Evolutionary conservation across 1,140 invertebrate species (phyloP).

Genomic region (Aethina tumida): DNA sequence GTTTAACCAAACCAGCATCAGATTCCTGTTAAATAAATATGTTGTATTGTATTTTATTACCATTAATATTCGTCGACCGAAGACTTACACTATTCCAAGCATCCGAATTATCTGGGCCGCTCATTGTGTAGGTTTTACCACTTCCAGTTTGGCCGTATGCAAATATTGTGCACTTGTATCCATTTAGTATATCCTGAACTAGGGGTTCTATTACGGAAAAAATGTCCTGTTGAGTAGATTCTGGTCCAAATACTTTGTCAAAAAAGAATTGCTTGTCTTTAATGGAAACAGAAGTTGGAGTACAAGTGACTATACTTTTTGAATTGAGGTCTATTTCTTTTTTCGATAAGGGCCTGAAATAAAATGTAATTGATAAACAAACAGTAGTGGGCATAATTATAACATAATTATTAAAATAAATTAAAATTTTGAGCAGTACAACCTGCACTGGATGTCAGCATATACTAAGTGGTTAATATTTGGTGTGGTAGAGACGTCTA

Average conservation of each 20-base stretch:
- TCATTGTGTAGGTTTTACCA: slow-evolving; percentile 99
- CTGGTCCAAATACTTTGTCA: slow-evolving; percentile 72
- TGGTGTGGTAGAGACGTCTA: too few relatives aligned
- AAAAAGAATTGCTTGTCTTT: slow-evolving; percentile 79
- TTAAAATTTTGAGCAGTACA: too few relatives aligned
- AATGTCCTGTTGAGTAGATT: slow-evolving; percentile 70
- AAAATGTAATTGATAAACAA: too few relatives aligned
- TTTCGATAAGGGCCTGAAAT: slow-evolving; percentile 64
- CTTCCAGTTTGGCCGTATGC: slow-evolving; percentile 97
- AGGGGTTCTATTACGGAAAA: slow-evolving; percentile 85
- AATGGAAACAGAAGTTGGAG: slow-evolving; percentile 59
- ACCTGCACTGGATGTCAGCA: too few relatives aligned
- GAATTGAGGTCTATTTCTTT: slow-evolving; percentile 54
- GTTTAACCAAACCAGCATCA: slow-evolving; percentile 71
- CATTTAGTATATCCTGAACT: slow-evolving; percentile 82
- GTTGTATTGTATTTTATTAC: slow-evolving; percentile 3
- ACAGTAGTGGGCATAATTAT: too few relatives aligned
- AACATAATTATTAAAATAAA: too few relatives aligned
- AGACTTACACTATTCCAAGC: slow-evolving; percentile 21
- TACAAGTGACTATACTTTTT: slow-evolving; percentile 56
- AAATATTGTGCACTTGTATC: slow-evolving; percentile 98
- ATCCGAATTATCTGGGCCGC: slow-evolving; percentile 48
- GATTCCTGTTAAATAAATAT: slow-evolving; percentile 35
- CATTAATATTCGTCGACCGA: slow-evolving; percentile 1
- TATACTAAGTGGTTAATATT: too few relatives aligned